phyloP scores from a whole-genome alignment of 2,113 vertebrate species.

The Gymnogyps californianus region DNA sequence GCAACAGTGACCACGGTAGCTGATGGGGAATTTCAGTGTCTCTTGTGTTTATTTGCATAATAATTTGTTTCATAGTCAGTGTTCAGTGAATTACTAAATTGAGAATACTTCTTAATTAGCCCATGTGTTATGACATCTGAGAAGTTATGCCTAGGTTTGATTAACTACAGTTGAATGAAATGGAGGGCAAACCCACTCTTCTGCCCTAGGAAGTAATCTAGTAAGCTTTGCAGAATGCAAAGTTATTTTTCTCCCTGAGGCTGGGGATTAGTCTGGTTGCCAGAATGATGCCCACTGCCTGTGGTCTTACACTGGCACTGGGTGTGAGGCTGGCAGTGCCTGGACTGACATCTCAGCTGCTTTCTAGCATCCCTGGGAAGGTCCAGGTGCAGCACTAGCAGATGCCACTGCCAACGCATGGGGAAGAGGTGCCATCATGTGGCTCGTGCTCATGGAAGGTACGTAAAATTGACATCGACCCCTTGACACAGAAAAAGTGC shows the following conservation, averaged over 20 bases:
- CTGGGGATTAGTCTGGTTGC: neutral
- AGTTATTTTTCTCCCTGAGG: neutral
- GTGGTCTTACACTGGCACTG: neutral
- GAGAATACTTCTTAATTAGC: slow-evolving; percentile 49
- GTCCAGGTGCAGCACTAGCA: neutral
- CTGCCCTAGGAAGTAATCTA: neutral
- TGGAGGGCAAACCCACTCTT: neutral
- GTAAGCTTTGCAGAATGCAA: neutral
- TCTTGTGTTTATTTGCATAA: slow-evolving; percentile 31
- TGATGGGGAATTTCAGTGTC: neutral
- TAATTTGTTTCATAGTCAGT: slow-evolving; percentile 36
- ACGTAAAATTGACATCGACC: neutral
- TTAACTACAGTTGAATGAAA: neutral
- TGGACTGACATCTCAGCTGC: neutral
- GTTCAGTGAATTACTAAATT: slow-evolving; percentile 33
- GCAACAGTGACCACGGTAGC: neutral
- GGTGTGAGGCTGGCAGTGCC: neutral
- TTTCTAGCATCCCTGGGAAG: neutral
- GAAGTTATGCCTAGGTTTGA: neutral
- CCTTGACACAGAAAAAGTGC: neutral
- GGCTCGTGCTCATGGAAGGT: neutral
- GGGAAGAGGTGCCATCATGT: neutral
- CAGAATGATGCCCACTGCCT: neutral
- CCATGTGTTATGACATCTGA: neutral
- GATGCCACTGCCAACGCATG: rapidly evolving